Evolutionary conservation across 2,113 vertebrate genomes (phyloP).

Genomic region (Oryzias curvinotus): DNA sequence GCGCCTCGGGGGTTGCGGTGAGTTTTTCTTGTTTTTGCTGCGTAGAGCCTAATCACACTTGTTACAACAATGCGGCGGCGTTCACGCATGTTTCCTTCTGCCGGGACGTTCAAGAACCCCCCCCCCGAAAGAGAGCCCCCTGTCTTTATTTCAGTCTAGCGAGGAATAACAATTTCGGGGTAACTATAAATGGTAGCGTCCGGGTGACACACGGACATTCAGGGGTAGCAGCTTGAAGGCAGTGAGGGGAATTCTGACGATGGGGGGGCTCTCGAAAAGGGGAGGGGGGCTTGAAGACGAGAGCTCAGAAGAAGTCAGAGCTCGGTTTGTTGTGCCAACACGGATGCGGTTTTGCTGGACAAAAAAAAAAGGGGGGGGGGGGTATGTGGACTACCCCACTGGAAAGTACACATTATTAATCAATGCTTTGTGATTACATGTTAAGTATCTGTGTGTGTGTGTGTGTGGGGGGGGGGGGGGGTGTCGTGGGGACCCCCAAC

Average conservation of each 20-base stretch:
- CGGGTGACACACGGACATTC: constrained; percentile 45
- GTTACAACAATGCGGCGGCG: constrained; percentile 52
- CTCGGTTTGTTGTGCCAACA: constrained; percentile 36
- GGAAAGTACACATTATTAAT: constrained; percentile 70
- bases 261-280: constrained; percentile 42
- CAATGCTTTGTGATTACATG: constrained; percentile 69
- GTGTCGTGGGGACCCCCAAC: constrained; percentile 43
- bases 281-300: constrained; percentile 25
- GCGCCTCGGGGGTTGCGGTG: constrained; percentile 68
- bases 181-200: neutral
- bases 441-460: constrained; percentile 42
- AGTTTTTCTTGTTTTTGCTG: constrained; percentile 63
- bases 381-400: constrained; percentile 38
- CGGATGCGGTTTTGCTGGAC: constrained; percentile 39
- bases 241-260: constrained; percentile 63
- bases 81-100: constrained; percentile 37
- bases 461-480: constrained; percentile 8
- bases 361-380: constrained; percentile 44
- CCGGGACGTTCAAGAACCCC: constrained; percentile 40
- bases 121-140: constrained; percentile 43
- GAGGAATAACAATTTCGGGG: neutral
- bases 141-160: neutral
- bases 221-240: constrained; percentile 73
- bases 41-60: constrained; percentile 52
- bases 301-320: constrained; percentile 40